Evolutionary conservation across 2,797 vertebrate genomes (phyloP).

Genomic region (Pantherophis vulpinus): DNA sequence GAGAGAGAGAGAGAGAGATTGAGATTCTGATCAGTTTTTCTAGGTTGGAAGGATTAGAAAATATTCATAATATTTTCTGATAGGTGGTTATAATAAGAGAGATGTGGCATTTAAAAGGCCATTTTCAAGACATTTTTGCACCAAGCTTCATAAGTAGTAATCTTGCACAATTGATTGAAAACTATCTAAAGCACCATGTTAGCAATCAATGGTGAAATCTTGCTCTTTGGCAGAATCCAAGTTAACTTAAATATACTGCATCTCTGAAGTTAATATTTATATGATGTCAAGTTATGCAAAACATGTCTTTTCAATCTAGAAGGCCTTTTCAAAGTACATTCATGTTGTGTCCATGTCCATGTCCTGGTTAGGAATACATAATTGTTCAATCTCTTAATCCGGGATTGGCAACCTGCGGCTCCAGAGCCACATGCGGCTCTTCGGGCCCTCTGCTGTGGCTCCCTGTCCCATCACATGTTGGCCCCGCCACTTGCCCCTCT

Average conservation of each 20-base stretch:
- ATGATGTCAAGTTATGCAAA: neutral
- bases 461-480: too few species aligned
- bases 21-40: slow-evolving; percentile 51
- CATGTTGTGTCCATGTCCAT: neutral
- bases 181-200: slow-evolving; percentile 44
- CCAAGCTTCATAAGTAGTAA: slow-evolving; percentile 39
- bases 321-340: neutral
- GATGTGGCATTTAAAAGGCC: slow-evolving; percentile 40
- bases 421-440: too few species aligned
- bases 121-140: slow-evolving; percentile 39
- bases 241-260: neutral
- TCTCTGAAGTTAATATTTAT: slow-evolving; percentile 8
- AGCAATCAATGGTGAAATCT: slow-evolving; percentile 29
- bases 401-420: too few species aligned
- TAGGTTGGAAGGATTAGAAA: slow-evolving; percentile 50
- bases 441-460: too few species aligned
- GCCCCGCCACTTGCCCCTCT: too few species aligned
- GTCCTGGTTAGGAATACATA: neutral
- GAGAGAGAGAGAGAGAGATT: too few species aligned
- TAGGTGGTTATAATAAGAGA: slow-evolving; percentile 46
- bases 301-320: neutral
- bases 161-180: slow-evolving; percentile 36
- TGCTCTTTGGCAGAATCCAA: neutral
- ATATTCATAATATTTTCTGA: slow-evolving; percentile 54
- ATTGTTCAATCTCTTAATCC: neutral